A percentile compares a stretch with the other conserved stretches of the same genome.
These are phyloP conservation scores for Sycophaga agraensis DNA, from an alignment of 1,140 invertebrate species.

Conservation along the genomic window DNA sequence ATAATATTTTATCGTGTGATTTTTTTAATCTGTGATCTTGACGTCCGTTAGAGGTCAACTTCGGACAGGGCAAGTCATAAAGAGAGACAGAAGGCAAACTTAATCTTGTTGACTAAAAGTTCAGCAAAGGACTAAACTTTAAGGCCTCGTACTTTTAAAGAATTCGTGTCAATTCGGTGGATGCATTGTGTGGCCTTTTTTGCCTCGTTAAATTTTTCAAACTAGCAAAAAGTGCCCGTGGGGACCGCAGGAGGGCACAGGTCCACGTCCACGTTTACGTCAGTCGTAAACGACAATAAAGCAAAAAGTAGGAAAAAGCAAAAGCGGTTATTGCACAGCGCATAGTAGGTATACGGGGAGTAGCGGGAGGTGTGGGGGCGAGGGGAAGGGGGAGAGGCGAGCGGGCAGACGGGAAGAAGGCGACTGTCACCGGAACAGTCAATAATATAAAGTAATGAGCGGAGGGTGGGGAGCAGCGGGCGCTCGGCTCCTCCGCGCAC, in stretches of 20 bases:
- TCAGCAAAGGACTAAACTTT: slow-evolving; percentile 10
- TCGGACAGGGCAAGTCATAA: background rate
- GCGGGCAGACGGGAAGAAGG: too few species aligned
- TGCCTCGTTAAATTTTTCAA: slow-evolving; percentile 26
- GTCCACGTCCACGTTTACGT: background rate
- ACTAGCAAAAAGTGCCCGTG: background rate
- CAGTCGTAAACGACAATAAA: slow-evolving; percentile 28
- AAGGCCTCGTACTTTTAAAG: background rate
- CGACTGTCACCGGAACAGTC: background rate
- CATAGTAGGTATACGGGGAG: too few species aligned
- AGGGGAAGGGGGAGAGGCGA: too few species aligned
- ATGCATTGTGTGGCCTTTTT: background rate
- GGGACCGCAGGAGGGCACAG: background rate
- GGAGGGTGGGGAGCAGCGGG: too few species aligned
- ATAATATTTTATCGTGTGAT: too few species aligned
- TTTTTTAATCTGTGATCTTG: too few species aligned
- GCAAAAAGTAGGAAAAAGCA: slow-evolving; percentile 9
- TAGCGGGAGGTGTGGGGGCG: too few species aligned
- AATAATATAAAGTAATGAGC: background rate
- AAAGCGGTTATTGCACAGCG: background rate
- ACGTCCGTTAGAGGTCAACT: background rate
- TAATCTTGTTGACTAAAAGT: slow-evolving; percentile 12
- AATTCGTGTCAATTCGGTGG: slow-evolving; percentile 2
- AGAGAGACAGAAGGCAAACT: slow-evolving; percentile 11
- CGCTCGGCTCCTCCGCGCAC: background rate